Evolutionary conservation across 1,140 invertebrate species (phyloP), one percentile per base, ranked within the genome.

Genomic region (Brachionus plicatilis): DNA sequence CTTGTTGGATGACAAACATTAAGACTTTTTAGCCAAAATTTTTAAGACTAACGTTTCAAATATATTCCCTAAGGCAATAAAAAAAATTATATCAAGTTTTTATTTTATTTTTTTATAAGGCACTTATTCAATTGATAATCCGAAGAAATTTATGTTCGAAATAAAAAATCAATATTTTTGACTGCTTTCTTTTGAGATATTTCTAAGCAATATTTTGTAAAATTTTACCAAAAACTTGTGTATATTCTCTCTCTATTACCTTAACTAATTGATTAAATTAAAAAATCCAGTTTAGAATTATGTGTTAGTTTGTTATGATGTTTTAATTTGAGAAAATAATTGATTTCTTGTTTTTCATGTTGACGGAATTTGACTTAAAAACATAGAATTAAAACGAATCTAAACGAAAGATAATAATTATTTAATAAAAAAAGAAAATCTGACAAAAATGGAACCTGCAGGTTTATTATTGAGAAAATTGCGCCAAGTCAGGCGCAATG

Each of bases 401-500:
- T 43, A 72, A 72, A 43, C 33, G 29, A 72, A 68, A 70, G 37
- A 27, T 37, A 70, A 70, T 7, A 68, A 9, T 29, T 37, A 29
- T 14, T 29, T n/a, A 41, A 14, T 7, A 29, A 33, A 29, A 29
- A 12, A 29, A 68, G 29, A 14, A 68, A 29, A 24, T n/a, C 9
- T n/a, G 14, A 12, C 29, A 9, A n/a, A 43, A 72, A 60, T 72
- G 68, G 68, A 72, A 43, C 41, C 33, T 9, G 56, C 11, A 27
- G 60, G 50, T 14, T 24, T 82, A 65, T 24, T 82, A 33, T 68
- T 82, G 20, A 43, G 79, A 20, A 65, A 66, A 47, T 45, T 82
- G 50, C 33, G 37, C 5, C 56, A 82, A 82, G 29, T 41, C 11
- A 68, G 66, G 12, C 7, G 20, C 56, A 68, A 37, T 24, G 79